A percentile compares a stretch with the other conserved stretches of the same genome.
These are phyloP conservation scores for Neolamprologus multifasciatus DNA, from an alignment of 2,797 vertebrate species.

Conservation along the genomic window DNA sequence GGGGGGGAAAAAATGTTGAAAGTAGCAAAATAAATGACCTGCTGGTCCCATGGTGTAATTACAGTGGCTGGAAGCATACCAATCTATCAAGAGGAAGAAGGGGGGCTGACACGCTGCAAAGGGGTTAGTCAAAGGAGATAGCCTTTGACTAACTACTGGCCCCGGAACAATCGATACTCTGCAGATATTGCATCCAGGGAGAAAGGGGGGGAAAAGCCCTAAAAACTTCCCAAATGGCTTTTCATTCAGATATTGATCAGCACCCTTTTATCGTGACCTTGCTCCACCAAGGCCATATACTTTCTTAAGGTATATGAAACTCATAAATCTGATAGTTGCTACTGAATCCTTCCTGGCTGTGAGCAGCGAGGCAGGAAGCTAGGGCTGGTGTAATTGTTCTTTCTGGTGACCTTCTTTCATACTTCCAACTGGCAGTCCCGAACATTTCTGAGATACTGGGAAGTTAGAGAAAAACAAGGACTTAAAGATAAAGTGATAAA, in stretches of 20 bases:
- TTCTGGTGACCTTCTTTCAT: slow-evolving; percentile 45
- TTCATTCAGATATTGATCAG: slow-evolving; percentile 91
- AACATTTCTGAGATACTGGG: slow-evolving; percentile 18
- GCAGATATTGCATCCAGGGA: slow-evolving; percentile 88
- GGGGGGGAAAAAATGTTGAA: slow-evolving; percentile 85
- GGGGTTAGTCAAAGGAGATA: slow-evolving; percentile 99
- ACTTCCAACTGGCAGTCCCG: slow-evolving; percentile 53
- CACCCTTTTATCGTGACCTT: slow-evolving; percentile 86
- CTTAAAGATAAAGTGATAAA: background rate
- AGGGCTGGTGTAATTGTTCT: slow-evolving; percentile 60
- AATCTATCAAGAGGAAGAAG: slow-evolving; percentile 85
- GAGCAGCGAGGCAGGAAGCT: slow-evolving; percentile 40
- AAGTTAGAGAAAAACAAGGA: background rate
- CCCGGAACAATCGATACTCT: slow-evolving; percentile 90
- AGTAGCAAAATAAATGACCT: slow-evolving; percentile 98
- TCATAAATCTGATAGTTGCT: slow-evolving; percentile 84
- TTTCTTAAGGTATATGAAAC: slow-evolving; percentile 85
- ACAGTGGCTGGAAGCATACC: slow-evolving; percentile 94
- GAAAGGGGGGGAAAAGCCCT: slow-evolving; percentile 63
- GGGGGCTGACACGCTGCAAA: slow-evolving; percentile 87
- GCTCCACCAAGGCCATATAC: slow-evolving; percentile 81
- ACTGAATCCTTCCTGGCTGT: slow-evolving; percentile 37
- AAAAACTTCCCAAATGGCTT: slow-evolving; percentile 95
- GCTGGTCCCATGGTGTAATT: slow-evolving; percentile 94
- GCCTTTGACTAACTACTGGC: slow-evolving; percentile 98